Evolutionary conservation across 1,140 invertebrate species (phyloP).

Genomic region (Meloidogyne hapla): DNA sequence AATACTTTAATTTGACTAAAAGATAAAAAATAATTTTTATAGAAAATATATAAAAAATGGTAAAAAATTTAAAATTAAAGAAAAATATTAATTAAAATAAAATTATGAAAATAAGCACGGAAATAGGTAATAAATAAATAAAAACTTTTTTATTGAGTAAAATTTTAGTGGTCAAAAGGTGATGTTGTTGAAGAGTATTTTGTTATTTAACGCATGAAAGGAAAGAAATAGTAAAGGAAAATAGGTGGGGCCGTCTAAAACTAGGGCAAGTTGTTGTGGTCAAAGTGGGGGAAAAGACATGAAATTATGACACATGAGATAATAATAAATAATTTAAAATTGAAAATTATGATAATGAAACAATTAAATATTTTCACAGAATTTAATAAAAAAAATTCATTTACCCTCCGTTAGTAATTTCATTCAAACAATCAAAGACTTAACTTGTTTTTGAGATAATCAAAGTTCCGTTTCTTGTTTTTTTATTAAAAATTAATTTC

Average conservation of each 20-base stretch:
- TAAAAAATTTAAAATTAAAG: not conserved
- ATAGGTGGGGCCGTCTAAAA: not conserved
- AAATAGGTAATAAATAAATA: not conserved
- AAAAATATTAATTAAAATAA: not conserved
- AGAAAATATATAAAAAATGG: too few relatives aligned
- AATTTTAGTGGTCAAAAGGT: constrained; percentile 3
- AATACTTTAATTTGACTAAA: too few relatives aligned
- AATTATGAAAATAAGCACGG: not conserved
- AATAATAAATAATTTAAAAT: not conserved
- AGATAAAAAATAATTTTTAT: too few relatives aligned
- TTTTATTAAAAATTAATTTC: too few relatives aligned
- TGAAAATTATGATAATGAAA: not conserved
- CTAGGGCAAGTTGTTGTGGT: constrained; percentile 5
- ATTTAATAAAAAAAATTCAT: too few relatives aligned
- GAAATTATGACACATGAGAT: not conserved
- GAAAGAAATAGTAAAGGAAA: not conserved
- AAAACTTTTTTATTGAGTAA: not conserved
- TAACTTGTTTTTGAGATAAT: too few relatives aligned
- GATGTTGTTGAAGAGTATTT: not conserved
- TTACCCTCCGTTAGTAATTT: too few relatives aligned
- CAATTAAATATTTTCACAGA: too few relatives aligned
- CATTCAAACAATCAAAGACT: too few relatives aligned
- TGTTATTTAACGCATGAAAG: not conserved
- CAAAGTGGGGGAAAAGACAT: not conserved
- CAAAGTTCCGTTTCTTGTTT: too few relatives aligned